Conservation (phyloP, 2,797 vertebrate species). For the Macropus fuliginosus region DNA sequence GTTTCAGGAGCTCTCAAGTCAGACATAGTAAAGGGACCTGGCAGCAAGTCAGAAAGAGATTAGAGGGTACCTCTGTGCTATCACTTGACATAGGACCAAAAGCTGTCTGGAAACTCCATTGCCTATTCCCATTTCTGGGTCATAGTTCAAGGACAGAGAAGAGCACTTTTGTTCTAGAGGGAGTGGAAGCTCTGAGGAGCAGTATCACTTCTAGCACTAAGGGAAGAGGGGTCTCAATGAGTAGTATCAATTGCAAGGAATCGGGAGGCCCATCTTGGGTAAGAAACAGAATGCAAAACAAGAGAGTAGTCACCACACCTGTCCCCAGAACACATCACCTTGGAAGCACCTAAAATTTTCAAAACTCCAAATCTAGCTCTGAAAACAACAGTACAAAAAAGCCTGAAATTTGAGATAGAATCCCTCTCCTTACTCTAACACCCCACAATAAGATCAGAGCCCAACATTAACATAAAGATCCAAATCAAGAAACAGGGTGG, state of each 20-base stretch:
- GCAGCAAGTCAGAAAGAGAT: background rate
- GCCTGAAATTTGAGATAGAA: background rate
- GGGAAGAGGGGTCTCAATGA: background rate
- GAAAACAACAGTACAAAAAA: background rate
- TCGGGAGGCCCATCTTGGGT: background rate
- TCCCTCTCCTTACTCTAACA: too few species aligned
- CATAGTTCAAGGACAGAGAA: background rate
- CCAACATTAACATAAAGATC: background rate
- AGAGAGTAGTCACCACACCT: background rate
- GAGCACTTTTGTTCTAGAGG: background rate
- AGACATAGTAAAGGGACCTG: background rate
- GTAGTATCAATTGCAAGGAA: background rate
- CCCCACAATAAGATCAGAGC: background rate
- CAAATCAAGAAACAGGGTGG: background rate
- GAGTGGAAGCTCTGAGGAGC: background rate
- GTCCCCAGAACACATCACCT: background rate
- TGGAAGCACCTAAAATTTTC: background rate
- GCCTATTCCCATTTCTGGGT: background rate
- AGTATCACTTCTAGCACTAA: background rate
- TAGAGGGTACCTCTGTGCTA: background rate
- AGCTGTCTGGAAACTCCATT: background rate
- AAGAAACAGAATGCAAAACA: background rate
- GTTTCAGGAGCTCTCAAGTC: background rate
- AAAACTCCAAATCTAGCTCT: background rate
- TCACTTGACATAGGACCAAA: background rate